Conservation (phyloP, 2,113 vertebrate genomes). For the Muntiacus muntjak region DNA sequence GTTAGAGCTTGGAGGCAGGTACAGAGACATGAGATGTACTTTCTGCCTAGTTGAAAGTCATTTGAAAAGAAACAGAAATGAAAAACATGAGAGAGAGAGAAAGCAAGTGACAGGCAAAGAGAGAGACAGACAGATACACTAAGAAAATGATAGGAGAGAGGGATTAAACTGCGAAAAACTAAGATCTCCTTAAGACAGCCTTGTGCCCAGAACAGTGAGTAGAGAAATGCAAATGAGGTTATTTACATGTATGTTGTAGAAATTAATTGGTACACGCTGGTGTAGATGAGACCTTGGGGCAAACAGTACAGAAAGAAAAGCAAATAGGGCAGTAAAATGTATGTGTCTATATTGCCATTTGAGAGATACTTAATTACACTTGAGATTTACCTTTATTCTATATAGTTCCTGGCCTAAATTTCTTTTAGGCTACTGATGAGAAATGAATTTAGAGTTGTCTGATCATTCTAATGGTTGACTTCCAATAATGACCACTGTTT, state of each 20-base stretch:
- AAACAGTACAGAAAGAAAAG: constrained; percentile 11
- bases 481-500: background rate
- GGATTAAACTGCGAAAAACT: constrained; percentile 3
- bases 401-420: background rate
- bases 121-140: background rate
- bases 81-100: background rate
- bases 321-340: background rate
- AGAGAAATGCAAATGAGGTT: background rate
- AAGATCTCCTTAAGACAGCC: background rate
- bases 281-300: background rate
- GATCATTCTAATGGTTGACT: background rate
- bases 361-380: background rate
- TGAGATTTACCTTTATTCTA: constrained; percentile 28
- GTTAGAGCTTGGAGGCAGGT: background rate
- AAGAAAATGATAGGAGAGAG: background rate
- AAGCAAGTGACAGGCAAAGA: background rate
- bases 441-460: background rate
- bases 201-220: background rate
- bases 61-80: constrained; percentile 1
- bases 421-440: background rate
- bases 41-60: constrained; percentile 33
- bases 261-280: background rate
- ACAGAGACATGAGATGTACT: background rate
- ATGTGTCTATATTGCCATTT: background rate
- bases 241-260: background rate